A percentile compares a stretch with the other conserved stretches of the same genome.
Conservation (phyloP, 2,797 vertebrate species). For the Thunnus albacares region DNA sequence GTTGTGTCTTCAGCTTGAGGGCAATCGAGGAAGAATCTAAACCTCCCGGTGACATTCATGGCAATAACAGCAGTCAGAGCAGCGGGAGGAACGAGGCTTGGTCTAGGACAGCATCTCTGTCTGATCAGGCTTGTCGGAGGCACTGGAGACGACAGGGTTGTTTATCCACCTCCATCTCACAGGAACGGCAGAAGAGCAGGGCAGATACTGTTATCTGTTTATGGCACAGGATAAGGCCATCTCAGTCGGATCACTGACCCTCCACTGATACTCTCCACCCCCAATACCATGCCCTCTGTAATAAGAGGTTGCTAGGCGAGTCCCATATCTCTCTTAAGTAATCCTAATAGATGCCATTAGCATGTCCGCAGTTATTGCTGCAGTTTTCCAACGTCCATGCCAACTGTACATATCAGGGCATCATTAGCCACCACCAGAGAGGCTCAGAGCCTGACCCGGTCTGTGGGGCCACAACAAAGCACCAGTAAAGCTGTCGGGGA, state of each 20-base stretch:
- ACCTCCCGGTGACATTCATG: conserved; percentile 63
- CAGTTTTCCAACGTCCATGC: conserved; percentile 76
- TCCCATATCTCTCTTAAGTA: conserved; percentile 89
- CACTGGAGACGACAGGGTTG: conserved; percentile 77
- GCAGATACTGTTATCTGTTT: conserved; percentile 89
- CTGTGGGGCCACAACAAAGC: conserved; percentile 70
- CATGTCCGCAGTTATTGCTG: conserved; percentile 85
- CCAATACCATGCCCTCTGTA: conserved; percentile 74
- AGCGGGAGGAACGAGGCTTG: conserved; percentile 48
- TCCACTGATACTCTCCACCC: conserved; percentile 81
- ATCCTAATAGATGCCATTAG: conserved; percentile 91
- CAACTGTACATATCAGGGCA: conserved; percentile 76
- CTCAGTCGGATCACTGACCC: conserved; percentile 88
- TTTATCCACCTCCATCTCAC: conserved; percentile 85
- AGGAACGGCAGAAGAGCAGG: conserved; percentile 79
- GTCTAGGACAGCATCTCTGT: conserved; percentile 64
- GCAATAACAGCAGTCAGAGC: conserved; percentile 50
- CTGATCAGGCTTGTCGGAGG: conserved; percentile 67
- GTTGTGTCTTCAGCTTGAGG: conserved; percentile 76
- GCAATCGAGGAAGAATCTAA: conserved; percentile 70
- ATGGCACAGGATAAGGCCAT: conserved; percentile 88
- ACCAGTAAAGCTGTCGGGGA: conserved; percentile 70
- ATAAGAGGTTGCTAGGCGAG: conserved; percentile 90
- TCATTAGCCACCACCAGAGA: conserved; percentile 69
- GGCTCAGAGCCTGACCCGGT: conserved; percentile 68